A percentile compares a stretch with the other conserved stretches of the same genome.
phyloP scores from a whole-genome alignment of 2,888 invertebrate genomes.

The Panopea generosa region DNA sequence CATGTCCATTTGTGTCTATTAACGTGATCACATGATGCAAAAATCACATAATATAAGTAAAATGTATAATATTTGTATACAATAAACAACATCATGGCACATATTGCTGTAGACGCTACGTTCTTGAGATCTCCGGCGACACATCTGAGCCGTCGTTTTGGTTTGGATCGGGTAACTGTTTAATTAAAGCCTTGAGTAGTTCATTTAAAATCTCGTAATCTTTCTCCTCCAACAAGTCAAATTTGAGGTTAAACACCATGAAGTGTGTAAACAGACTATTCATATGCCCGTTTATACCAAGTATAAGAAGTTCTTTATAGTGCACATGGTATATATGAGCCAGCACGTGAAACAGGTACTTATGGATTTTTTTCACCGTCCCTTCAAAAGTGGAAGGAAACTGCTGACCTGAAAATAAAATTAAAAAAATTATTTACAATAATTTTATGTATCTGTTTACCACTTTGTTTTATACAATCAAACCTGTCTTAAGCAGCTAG shows the following conservation, averaged over 20 bases:
- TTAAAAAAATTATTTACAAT: background rate
- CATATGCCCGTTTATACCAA: slow-evolving; percentile 97
- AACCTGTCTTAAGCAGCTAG: too few relatives aligned
- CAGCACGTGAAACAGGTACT: slow-evolving; percentile 98
- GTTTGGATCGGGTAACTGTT: slow-evolving; percentile 77
- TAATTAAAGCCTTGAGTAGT: slow-evolving; percentile 86
- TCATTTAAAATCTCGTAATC: slow-evolving; percentile 98
- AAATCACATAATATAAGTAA: too few relatives aligned
- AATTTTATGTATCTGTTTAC: too few relatives aligned
- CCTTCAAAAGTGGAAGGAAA: slow-evolving; percentile 97
- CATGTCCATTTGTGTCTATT: too few relatives aligned
- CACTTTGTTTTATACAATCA: too few relatives aligned
- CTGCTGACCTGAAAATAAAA: slow-evolving; percentile 89
- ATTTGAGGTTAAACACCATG: slow-evolving; percentile 93
- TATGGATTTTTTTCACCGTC: slow-evolving; percentile 97
- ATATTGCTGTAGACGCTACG: slow-evolving; percentile 51
- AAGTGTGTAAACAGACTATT: slow-evolving; percentile 99
- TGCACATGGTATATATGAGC: slow-evolving; percentile 99
- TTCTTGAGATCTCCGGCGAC: slow-evolving; percentile 54
- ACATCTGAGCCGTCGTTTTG: slow-evolving; percentile 72
- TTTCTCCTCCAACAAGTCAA: slow-evolving; percentile 96
- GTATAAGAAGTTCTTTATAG: slow-evolving; percentile 96
- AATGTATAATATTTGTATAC: too few relatives aligned
- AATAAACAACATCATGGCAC: too few relatives aligned
- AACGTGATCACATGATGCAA: too few relatives aligned